A percentile compares a stretch with the other conserved stretches of the same genome.
Conservation (phyloP, 2,888 invertebrate genomes). For the Eilema sororculum region DNA sequence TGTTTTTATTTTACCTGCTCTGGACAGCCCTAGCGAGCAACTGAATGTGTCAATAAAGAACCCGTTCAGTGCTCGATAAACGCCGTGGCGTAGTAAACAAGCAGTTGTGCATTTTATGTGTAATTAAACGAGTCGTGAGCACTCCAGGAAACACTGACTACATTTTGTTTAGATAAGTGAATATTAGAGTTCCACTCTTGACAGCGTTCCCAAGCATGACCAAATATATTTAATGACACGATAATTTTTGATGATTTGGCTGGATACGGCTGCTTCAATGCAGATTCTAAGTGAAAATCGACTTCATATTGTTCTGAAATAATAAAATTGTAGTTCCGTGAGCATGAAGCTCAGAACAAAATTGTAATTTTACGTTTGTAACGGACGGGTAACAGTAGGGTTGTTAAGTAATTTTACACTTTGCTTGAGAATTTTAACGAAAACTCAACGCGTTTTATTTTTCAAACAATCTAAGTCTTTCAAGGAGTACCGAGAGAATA, state of each 20-base stretch:
- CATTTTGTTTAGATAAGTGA: conserved; percentile 31
- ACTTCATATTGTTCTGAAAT: too few relatives aligned
- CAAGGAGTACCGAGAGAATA: too few relatives aligned
- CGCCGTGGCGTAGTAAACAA: conserved; percentile 73
- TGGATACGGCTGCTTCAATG: not conserved
- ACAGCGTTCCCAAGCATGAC: not conserved
- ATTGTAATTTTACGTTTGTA: too few relatives aligned
- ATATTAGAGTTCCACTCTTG: conserved; percentile 12
- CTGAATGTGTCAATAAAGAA: conserved; percentile 76
- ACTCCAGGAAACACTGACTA: conserved; percentile 35
- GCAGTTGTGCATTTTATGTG: conserved; percentile 77
- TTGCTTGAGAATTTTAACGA: too few relatives aligned
- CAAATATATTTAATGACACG: not conserved
- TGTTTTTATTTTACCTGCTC: conserved; percentile 13
- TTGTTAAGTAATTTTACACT: too few relatives aligned
- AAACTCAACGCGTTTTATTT: too few relatives aligned
- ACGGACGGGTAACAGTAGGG: too few relatives aligned
- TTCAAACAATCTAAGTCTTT: too few relatives aligned
- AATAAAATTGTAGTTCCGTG: too few relatives aligned
- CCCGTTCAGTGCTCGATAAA: conserved; percentile 73
- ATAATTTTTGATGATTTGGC: conserved; percentile 8
- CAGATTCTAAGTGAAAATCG: too few relatives aligned
- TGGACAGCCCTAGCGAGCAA: conserved; percentile 58
- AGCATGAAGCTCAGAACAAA: too few relatives aligned
- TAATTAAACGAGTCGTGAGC: conserved; percentile 68